These are phyloP conservation scores for Paraescarpia echinospica DNA, from an alignment of 1,140 invertebrate genomes.

Conservation along the genomic window DNA sequence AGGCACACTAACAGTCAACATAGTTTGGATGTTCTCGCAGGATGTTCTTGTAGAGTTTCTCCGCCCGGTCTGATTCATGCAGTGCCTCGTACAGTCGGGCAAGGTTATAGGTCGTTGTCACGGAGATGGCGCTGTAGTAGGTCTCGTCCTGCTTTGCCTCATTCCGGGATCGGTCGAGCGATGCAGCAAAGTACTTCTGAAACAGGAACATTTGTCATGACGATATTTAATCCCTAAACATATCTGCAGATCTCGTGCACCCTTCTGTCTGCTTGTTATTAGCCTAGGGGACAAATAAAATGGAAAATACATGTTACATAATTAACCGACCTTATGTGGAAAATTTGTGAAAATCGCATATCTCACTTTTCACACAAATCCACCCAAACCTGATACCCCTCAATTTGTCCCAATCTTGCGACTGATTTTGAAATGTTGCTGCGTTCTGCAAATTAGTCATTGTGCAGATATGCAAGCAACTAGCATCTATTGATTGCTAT, in stretches of 20 bases:
- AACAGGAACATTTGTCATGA: not conserved
- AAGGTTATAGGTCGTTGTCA: slow-evolving; percentile 93
- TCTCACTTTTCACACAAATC: too few species aligned
- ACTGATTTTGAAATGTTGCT: too few species aligned
- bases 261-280: too few species aligned
- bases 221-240: not conserved
- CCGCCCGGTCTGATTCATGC: slow-evolving; percentile 92
- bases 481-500: too few species aligned
- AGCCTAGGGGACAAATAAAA: too few species aligned
- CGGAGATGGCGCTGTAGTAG: slow-evolving; percentile 95
- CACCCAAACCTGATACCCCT: too few species aligned
- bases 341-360: too few species aligned
- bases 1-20: slow-evolving; percentile 84
- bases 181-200: slow-evolving; percentile 82
- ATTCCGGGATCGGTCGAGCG: slow-evolving; percentile 76
- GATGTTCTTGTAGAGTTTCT: slow-evolving; percentile 95
- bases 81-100: slow-evolving; percentile 90
- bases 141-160: slow-evolving; percentile 72
- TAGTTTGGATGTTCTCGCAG: slow-evolving; percentile 95
- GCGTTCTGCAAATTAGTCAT: too few species aligned
- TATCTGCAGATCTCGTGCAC: not conserved
- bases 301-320: too few species aligned
- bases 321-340: too few species aligned
- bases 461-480: too few species aligned
- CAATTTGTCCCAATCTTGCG: too few species aligned